These are phyloP conservation scores for Octonoba sinensis DNA, from an alignment of 2,888 invertebrate genomes.

Conservation along the genomic window DNA sequence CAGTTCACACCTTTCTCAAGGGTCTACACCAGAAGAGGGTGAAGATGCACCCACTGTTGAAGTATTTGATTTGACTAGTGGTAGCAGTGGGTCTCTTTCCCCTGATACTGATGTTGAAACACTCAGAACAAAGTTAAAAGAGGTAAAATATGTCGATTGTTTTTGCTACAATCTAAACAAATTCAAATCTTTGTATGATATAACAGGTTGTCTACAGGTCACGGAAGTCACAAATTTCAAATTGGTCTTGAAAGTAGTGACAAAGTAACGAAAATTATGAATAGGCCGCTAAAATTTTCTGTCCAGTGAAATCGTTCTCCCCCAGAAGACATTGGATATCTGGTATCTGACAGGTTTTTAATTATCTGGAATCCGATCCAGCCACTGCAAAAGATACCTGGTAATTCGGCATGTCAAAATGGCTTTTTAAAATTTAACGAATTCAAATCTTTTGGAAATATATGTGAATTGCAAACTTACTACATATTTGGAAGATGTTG, in stretches of 20 bases:
- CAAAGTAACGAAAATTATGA: no score
- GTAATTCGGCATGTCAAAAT: no score
- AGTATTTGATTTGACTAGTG: conserved; percentile 68
- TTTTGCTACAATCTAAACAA: not conserved
- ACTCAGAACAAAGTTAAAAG: conserved; percentile 71
- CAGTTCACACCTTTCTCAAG: conserved; percentile 61
- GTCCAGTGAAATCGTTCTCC: no score
- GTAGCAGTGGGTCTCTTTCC: conserved; percentile 70
- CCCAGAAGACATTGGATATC: no score
- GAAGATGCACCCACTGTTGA: conserved; percentile 67
- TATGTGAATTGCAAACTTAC: no score
- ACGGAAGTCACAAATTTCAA: not conserved
- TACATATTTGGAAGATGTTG: no score
- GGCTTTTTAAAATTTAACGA: no score
- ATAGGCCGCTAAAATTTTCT: no score
- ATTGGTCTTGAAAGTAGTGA: not conserved
- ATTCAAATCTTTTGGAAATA: no score
- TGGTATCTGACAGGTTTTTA: no score
- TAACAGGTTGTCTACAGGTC: not conserved
- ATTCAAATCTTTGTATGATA: not conserved
- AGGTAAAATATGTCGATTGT: conserved; percentile 67
- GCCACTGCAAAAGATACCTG: no score
- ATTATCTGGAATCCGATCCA: no score
- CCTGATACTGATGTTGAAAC: conserved; percentile 71
- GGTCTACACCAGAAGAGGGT: conserved; percentile 67